phyloP scores from a whole-genome alignment of 2,888 invertebrate species.

The Polydrusus cervinus region DNA sequence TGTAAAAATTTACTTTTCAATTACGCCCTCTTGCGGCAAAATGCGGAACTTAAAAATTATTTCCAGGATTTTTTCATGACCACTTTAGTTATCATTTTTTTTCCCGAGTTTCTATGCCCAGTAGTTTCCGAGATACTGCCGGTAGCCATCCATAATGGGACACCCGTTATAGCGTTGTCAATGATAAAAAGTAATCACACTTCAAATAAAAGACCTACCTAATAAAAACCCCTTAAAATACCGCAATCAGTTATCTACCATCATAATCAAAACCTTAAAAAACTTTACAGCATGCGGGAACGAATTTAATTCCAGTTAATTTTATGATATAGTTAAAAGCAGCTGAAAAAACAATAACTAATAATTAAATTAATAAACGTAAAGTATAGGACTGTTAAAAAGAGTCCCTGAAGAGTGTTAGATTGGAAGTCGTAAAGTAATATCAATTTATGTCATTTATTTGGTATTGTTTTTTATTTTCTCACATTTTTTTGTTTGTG shows the following conservation, averaged over 20 bases:
- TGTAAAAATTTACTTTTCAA: no score
- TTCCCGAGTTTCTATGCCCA: no score
- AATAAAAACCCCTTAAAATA: constrained; percentile 18
- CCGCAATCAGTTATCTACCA: constrained; percentile 45
- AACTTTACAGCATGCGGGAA: constrained; percentile 31
- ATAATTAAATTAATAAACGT: constrained; percentile 38
- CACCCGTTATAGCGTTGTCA: no score
- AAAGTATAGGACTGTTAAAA: constrained; percentile 19
- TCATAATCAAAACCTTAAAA: constrained; percentile 48
- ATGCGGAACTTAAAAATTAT: no score
- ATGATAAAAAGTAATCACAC: neutral
- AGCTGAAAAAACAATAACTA: constrained; percentile 50
- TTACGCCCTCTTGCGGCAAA: no score
- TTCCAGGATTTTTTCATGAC: no score
- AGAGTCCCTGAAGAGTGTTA: constrained; percentile 30
- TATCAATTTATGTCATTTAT: constrained; percentile 25
- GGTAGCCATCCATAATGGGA: no score
- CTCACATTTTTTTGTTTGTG: constrained; percentile 15
- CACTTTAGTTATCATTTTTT: no score
- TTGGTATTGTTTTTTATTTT: constrained; percentile 29
- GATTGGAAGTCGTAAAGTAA: constrained; percentile 29
- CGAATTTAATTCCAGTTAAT: constrained; percentile 26
- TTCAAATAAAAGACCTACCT: constrained; percentile 24
- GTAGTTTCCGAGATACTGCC: no score
- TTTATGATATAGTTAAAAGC: constrained; percentile 28